A percentile compares a stretch with the other conserved stretches of the same genome.
phyloP scores from a whole-genome alignment of 2,797 vertebrate species.

The Phoeniculus purpureus region DNA sequence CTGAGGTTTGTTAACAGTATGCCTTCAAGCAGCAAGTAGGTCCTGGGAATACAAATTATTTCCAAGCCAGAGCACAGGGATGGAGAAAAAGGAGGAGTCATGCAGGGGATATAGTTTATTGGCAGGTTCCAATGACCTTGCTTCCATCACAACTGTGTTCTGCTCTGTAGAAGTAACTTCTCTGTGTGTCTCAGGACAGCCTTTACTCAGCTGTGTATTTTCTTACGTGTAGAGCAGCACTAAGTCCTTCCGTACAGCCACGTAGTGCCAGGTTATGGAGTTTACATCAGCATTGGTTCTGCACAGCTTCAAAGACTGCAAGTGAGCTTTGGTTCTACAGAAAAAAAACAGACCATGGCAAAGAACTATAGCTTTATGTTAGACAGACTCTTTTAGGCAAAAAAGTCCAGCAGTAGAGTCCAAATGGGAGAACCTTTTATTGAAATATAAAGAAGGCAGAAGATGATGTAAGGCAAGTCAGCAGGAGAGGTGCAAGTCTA shows the following conservation, averaged over 20 bases:
- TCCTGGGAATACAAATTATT: not conserved
- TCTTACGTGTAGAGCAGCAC: not conserved
- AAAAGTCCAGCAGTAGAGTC: not conserved
- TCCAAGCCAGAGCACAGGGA: not conserved
- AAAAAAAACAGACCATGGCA: not conserved
- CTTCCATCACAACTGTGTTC: not conserved
- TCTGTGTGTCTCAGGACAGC: not conserved
- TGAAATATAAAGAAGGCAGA: not conserved
- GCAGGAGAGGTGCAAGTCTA: fast-evolving
- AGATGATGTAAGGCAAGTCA: not conserved
- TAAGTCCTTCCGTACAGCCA: not conserved
- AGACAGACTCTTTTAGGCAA: not conserved
- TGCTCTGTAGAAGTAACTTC: not conserved
- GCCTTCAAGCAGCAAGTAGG: not conserved
- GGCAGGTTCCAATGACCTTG: not conserved
- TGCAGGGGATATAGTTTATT: not conserved
- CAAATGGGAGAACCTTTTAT: not conserved
- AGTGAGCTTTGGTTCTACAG: not conserved
- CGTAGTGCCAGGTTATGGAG: not conserved
- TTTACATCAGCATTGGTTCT: not conserved
- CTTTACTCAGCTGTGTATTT: not conserved
- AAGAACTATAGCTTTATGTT: not conserved
- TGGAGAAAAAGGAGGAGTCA: not conserved
- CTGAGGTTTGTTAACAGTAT: constrained; percentile 40
- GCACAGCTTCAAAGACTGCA: not conserved